Percentiles rank a stretch among this genome's conserved stretches.
phyloP scores from a whole-genome alignment of 1,140 invertebrate species.

The Latrodectus geometricus region DNA sequence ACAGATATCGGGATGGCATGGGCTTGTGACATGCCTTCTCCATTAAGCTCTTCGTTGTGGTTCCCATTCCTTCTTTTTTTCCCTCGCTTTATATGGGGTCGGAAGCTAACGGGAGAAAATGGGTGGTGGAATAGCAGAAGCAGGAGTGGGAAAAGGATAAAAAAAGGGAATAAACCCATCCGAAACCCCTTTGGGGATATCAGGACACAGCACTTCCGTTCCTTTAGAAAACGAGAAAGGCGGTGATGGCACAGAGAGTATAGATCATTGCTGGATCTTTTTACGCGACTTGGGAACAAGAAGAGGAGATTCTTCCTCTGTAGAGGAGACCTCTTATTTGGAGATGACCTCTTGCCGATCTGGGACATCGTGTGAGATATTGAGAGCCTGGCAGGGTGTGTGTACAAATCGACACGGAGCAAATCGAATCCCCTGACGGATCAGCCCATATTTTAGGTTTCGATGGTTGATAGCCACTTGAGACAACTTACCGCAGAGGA shows the following conservation, averaged over 20 bases:
- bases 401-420: too few species aligned
- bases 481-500: too few species aligned
- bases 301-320: not conserved
- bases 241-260: not conserved
- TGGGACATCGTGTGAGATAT: not conserved
- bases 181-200: not conserved
- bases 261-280: not conserved
- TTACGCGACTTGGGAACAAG: not conserved
- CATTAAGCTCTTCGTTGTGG: not conserved
- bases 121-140: not conserved
- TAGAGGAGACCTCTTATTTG: not conserved
- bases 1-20: not conserved
- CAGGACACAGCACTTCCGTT: not conserved
- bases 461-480: too few species aligned
- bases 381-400: too few species aligned
- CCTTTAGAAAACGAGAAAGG: not conserved
- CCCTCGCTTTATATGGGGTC: not conserved
- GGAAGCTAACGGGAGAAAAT: not conserved
- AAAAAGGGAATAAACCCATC: not conserved
- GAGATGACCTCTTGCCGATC: not conserved
- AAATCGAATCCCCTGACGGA: too few species aligned
- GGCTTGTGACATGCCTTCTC: slow-evolving; percentile 22
- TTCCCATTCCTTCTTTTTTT: not conserved
- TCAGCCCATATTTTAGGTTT: too few species aligned
- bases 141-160: not conserved